Conservation (phyloP, 1,140 invertebrate genomes). For the Tetranychus urticae region DNA sequence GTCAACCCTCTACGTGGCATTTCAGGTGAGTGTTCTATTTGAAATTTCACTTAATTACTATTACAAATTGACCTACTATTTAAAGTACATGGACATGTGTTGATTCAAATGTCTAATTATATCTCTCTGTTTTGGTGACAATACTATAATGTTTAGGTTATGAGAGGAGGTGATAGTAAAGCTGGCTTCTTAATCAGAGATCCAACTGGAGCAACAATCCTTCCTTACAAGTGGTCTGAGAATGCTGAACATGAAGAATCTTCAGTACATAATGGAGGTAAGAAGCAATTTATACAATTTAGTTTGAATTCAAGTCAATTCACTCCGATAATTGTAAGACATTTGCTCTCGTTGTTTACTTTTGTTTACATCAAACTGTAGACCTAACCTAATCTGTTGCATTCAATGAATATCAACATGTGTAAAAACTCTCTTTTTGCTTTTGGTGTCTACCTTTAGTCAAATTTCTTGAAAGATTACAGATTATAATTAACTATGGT, state of each 20-base stretch:
- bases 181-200: constrained; percentile 71
- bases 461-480: too few species aligned
- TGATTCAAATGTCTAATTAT: neutral
- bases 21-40: constrained; percentile 37
- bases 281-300: neutral
- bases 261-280: constrained; percentile 21
- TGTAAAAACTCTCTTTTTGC: too few species aligned
- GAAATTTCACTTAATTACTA: neutral
- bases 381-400: too few species aligned
- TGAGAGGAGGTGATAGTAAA: constrained; percentile 71
- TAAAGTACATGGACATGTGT: neutral
- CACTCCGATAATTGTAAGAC: too few species aligned
- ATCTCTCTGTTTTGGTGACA: neutral
- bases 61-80: neutral
- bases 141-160: constrained; percentile 17
- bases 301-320: too few species aligned
- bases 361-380: too few species aligned
- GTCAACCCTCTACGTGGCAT: constrained; percentile 76
- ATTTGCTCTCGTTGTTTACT: too few species aligned
- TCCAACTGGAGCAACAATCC: constrained; percentile 52
- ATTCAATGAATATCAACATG: too few species aligned
- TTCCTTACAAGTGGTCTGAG: constrained; percentile 67
- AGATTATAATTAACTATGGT: too few species aligned
- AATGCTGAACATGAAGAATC: constrained; percentile 66
- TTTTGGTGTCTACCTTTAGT: too few species aligned